A percentile compares a stretch with the other conserved stretches of the same genome.
These are phyloP conservation scores for Nyctalus aviator DNA, from an alignment of 2,797 vertebrate genomes.

Conservation along the genomic window DNA sequence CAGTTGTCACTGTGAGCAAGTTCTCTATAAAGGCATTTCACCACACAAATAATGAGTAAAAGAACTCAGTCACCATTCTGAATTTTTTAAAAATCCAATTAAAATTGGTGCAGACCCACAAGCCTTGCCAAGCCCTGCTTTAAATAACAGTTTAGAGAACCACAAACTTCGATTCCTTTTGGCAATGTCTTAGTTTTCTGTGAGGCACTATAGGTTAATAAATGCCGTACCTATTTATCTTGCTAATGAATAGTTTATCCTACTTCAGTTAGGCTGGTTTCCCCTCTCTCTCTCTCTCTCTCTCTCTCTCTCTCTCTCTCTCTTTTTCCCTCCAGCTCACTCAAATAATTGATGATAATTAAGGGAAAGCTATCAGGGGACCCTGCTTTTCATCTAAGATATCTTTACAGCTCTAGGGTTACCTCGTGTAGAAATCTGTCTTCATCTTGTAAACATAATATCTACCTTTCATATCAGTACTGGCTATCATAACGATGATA, in stretches of 20 bases:
- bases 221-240: constrained; percentile 76
- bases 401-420: constrained; percentile 37
- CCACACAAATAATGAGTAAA: constrained; percentile 60
- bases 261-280: constrained; percentile 75
- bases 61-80: constrained; percentile 72
- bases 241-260: constrained; percentile 82
- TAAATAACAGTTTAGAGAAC: constrained; percentile 84
- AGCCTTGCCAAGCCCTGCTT: constrained; percentile 78
- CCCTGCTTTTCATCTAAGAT: constrained; percentile 57
- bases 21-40: constrained; percentile 78
- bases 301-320: accelerated
- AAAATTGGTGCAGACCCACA: constrained; percentile 79
- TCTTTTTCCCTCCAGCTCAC: background rate
- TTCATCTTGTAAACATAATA: constrained; percentile 47
- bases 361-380: constrained; percentile 52
- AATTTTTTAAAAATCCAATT: constrained; percentile 82
- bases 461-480: constrained; percentile 9
- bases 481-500: background rate
- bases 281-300: background rate
- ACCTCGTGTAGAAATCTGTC: constrained; percentile 39
- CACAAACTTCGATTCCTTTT: constrained; percentile 83
- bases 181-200: constrained; percentile 79
- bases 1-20: constrained; percentile 70
- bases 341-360: constrained; percentile 68
- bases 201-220: constrained; percentile 79